These are phyloP conservation scores for Andrena chrysosceles DNA, from an alignment of 2,888 invertebrate genomes.

Conservation along the genomic window DNA sequence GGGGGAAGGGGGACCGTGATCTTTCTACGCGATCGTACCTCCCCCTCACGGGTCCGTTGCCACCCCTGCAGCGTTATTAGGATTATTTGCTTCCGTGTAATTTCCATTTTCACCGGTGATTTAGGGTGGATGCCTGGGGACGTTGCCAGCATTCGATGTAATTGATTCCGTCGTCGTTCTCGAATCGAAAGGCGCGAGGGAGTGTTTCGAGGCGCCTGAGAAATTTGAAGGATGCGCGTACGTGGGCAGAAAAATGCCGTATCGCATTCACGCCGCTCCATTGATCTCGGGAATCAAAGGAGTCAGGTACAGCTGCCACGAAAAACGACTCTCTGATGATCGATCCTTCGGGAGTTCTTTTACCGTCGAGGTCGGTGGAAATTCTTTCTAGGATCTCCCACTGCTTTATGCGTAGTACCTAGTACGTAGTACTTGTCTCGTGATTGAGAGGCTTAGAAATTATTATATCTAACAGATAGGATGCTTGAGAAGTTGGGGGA, in stretches of 20 bases:
- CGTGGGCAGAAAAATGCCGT: constrained; percentile 71
- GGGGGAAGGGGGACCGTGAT: constrained; percentile 3
- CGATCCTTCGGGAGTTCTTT: constrained; percentile 46
- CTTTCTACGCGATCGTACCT: constrained; percentile 17
- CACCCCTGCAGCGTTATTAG: constrained; percentile 38
- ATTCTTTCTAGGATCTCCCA: background rate
- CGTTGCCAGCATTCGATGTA: background rate
- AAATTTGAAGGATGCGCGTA: constrained; percentile 63
- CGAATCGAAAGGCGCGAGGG: background rate
- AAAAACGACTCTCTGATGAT: constrained; percentile 66
- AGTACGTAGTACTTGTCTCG: background rate
- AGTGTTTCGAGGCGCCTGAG: constrained; percentile 34
- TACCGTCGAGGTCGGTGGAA: background rate
- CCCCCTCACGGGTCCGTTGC: background rate
- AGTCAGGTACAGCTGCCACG: constrained; percentile 72
- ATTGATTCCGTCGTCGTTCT: background rate
- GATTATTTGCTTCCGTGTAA: constrained; percentile 58
- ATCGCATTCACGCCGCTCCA: constrained; percentile 67
- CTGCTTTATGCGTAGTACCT: background rate
- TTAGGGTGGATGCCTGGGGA: constrained; percentile 1
- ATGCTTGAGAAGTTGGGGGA: no score
- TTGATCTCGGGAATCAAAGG: constrained; percentile 65
- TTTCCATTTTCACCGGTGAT: constrained; percentile 29
- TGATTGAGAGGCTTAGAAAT: background rate
- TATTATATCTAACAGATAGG: background rate